Evolutionary conservation across 2,797 vertebrate genomes (phyloP), one percentile per base, ranked within the genome.

Genomic region (Gila robusta): DNA sequence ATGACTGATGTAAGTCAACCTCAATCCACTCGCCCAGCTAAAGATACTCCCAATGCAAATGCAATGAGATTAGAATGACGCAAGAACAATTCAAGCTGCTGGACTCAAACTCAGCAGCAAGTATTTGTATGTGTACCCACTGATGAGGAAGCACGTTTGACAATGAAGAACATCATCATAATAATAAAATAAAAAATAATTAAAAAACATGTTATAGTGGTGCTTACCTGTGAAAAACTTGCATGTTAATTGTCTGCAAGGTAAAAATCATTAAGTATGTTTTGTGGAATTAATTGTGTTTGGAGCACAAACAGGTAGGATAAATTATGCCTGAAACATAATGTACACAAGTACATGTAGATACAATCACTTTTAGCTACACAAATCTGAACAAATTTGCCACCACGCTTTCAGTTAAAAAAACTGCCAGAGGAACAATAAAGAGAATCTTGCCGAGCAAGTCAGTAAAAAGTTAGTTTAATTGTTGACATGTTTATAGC

Each of bases 1-100:
- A 83, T 81, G 49, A 17, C 80, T 94, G 93, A 94, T 91, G 91
- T 93, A 92, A 94, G 35, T 86, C 88, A 93, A 72, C 90, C 91
- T 91, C 92, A 94, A 94, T 94, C 93, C 91, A 84, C 87, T 90
- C 79, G 64, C 47, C 66, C 83, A 59, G 88, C 89, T 89, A 87
- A 91, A 88, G 70, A 88, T 52, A 88, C 81, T 85, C 77, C 77
- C 82, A 81, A 26, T 86, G 77, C 67, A 81, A 56, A 26, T 14
- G 70, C 35, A 71, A 72, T 77, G 66, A 64, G 89, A 90, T 91
- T 88, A 91, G 28, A 56, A 85, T 87, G 82, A 88, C 66, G 32
- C 64, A 89, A 79, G 56, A 44, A 62, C 74, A 86, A 44, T 81
- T 72, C 81, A 64, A 54, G 54, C 64, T 73, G n/a, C 52, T 79